phyloP scores from a whole-genome alignment of 2,888 invertebrate species.

The Kryphioiulus occultus region DNA sequence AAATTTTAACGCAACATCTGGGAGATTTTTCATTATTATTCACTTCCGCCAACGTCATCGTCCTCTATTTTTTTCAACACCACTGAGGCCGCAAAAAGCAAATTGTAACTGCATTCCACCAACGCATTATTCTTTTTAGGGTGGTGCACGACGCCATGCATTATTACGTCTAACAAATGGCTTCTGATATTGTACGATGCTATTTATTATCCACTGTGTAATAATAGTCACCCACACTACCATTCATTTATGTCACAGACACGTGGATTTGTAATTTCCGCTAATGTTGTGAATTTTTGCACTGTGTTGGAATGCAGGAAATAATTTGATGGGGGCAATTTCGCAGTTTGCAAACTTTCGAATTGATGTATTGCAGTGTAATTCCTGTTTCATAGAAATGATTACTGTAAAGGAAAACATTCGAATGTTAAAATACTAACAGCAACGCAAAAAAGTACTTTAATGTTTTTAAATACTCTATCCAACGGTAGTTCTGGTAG shows the following conservation, averaged over 20 bases:
- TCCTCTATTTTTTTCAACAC: neutral
- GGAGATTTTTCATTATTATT: neutral
- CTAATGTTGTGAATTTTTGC: neutral
- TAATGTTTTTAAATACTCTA: neutral
- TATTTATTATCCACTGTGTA: neutral
- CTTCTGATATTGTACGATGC: neutral
- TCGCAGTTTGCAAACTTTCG: neutral
- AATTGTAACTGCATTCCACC: neutral
- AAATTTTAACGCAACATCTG: neutral
- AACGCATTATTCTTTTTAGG: neutral
- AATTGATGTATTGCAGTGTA: neutral
- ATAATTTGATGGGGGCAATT: neutral
- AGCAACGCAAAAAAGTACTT: neutral
- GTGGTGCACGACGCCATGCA: neutral
- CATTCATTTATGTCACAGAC: neutral
- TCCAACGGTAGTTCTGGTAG: too few species aligned
- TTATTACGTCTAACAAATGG: neutral
- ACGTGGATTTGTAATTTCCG: neutral
- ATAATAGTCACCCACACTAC: neutral
- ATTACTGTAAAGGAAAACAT: neutral
- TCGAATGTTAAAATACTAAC: neutral
- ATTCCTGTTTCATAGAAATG: neutral
- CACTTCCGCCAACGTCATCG: neutral
- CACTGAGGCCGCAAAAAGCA: neutral
- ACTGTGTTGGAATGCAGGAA: neutral